Conservation (phyloP, 30 jellyfish, hydroid and myxozoan species). For the Aurelia sp. region DNA sequence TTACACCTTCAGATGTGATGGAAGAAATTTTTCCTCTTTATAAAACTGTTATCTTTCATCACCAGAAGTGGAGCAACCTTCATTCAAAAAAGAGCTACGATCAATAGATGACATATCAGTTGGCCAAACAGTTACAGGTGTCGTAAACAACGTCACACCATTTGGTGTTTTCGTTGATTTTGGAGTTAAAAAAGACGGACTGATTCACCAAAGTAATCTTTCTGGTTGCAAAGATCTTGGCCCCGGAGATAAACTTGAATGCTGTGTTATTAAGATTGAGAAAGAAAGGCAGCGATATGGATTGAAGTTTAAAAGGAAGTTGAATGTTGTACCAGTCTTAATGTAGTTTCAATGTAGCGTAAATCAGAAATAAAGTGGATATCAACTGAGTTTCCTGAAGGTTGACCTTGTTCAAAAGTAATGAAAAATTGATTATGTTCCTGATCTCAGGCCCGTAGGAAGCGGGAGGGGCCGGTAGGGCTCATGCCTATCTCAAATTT, state of each 20-base stretch:
- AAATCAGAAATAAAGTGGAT: no score
- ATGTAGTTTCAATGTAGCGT: neutral
- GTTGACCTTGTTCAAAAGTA: no score
- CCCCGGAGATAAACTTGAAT: constrained; percentile 93
- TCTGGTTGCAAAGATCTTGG: constrained; percentile 55
- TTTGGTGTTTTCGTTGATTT: constrained; percentile 94
- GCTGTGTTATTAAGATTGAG: constrained; percentile 70
- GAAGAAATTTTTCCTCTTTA: no score
- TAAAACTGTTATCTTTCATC: neutral
- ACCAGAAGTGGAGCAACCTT: constrained; percentile 81
- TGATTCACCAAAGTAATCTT: constrained; percentile 64
- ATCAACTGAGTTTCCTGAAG: no score
- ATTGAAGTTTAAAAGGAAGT: constrained; percentile 10
- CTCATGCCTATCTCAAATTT: no score
- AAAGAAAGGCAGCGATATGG: constrained; percentile 60
- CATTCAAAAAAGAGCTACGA: constrained; percentile 62
- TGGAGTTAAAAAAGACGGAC: constrained; percentile 74
- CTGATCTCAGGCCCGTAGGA: no score
- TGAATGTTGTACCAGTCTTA: constrained; percentile 8
- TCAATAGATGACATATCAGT: constrained; percentile 48
- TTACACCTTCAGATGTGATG: no score
- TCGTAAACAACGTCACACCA: constrained; percentile 78
- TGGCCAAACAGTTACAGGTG: constrained; percentile 76
- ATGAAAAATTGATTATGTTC: no score
- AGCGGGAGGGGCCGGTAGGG: no score